These are phyloP conservation scores for Oxyruncus cristatus DNA, from an alignment of 2,113 vertebrate species.

Conservation along the genomic window DNA sequence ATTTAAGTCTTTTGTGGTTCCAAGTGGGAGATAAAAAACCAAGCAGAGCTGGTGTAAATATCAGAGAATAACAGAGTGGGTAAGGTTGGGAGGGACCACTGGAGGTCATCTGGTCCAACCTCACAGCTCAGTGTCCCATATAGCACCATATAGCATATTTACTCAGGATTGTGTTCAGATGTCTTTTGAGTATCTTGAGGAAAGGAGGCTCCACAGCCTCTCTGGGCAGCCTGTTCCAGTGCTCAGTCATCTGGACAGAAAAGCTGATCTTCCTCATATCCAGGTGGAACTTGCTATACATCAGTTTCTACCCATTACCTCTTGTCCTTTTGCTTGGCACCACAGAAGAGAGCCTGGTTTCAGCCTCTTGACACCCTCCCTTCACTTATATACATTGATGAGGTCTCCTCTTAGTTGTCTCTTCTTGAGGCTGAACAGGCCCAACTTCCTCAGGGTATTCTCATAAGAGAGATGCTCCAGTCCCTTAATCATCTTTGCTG, in stretches of 20 bases:
- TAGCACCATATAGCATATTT: too few relatives aligned
- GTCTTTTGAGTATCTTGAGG: not conserved
- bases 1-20: not conserved
- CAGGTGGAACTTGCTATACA: not conserved
- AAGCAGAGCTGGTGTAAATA: not conserved
- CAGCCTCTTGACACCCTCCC: not conserved
- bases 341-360: not conserved
- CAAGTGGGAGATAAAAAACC: not conserved
- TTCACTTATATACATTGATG: not conserved
- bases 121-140: not conserved
- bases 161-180: not conserved
- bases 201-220: not conserved
- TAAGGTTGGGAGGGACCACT: not conserved
- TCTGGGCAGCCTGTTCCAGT: not conserved
- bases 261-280: not conserved
- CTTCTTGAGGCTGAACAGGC: not conserved
- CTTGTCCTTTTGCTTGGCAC: not conserved
- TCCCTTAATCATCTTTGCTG: not conserved
- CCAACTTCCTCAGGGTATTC: not conserved
- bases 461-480: too few relatives aligned
- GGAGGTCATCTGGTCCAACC: not conserved
- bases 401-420: not conserved
- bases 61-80: not conserved
- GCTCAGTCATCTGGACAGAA: not conserved
- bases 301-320: not conserved